Base-by-base conservation (phyloP, 1,140 invertebrate species). In the Chelonus insularis region DNA sequence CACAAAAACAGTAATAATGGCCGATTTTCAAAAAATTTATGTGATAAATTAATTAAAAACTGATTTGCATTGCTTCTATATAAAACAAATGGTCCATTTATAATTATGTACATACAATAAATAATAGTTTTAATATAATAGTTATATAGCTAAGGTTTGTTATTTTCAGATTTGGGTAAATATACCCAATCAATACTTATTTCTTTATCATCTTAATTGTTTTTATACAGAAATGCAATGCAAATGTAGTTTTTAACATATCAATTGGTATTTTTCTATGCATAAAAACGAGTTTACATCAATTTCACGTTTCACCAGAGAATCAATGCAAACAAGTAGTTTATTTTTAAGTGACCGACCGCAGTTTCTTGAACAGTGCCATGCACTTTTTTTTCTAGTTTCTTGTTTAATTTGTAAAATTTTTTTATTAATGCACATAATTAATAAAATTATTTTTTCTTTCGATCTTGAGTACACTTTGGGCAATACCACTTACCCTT, bases 401-500 rank as follows among this genome's bases (percentile, higher is more conserved):
- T 11, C 18, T 4, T 34, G 7, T 47, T 29, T 9, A 47, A 23
- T 39, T 25, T 43, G 25, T 45, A 37, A 36, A 32, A 37, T 48
- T 45, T 12, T 34, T 37, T 18, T 11, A 50, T 47, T 48, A 16
- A n/a, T 43, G 18, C 16, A 37, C 9, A 32, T n/a, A n/a, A n/a
- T n/a, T n/a, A n/a, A n/a, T n/a, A 32, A 48, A 57, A 57, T 69
- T 87, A 93, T 80, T 94, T 94, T 72, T 93, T 93, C 76, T 94
- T 94, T 50, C 91, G 83, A 75, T 94, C 91, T 69, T 90, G 89
- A 34, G 87, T 88, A 82, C 94, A 97, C 75, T 94, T 95, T 25
- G 95, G 95, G 83, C 97, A 98, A 77, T 91, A 98, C 96, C 97
- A 98, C 82, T 98, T 98, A 8, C 96, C 97, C 85, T 99, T 99